These are phyloP conservation scores for Caenorhabditis sp. DNA, from an alignment of 2,888 invertebrate species.

Conservation along the genomic window DNA sequence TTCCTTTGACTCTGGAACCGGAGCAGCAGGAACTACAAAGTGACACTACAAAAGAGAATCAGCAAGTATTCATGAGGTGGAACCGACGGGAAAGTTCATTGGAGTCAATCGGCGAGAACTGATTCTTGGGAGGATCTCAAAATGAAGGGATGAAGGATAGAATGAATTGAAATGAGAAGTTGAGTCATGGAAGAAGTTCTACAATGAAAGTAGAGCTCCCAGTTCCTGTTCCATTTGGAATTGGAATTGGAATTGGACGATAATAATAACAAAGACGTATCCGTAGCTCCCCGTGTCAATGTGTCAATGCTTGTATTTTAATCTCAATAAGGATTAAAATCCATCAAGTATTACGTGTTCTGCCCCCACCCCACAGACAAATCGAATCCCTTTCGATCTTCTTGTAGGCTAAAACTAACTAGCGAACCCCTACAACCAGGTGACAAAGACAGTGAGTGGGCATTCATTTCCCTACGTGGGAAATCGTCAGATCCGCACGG, in stretches of 20 bases:
- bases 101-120: neutral
- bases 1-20: neutral
- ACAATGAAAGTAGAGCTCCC: neutral
- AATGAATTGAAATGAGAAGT: too few relatives aligned
- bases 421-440: neutral
- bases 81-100: neutral
- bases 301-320: too few relatives aligned
- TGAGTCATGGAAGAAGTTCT: neutral
- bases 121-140: too few relatives aligned
- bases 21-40: neutral
- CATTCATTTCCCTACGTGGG: slow-evolving; percentile 2
- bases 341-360: slow-evolving; percentile 3
- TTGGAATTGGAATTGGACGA: too few relatives aligned
- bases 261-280: slow-evolving; percentile 9
- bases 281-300: too few relatives aligned
- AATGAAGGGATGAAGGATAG: too few relatives aligned
- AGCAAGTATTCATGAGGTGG: neutral
- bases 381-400: neutral
- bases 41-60: neutral
- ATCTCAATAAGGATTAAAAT: neutral
- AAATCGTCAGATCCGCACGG: slow-evolving; percentile 10
- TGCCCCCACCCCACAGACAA: neutral
- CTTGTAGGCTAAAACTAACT: neutral
- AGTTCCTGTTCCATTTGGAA: too few relatives aligned
- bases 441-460: neutral